Percentiles rank a stretch among this genome's conserved stretches.
These are phyloP conservation scores for Oligia fasciuncula DNA, from an alignment of 2,888 invertebrate genomes.

Conservation along the genomic window DNA sequence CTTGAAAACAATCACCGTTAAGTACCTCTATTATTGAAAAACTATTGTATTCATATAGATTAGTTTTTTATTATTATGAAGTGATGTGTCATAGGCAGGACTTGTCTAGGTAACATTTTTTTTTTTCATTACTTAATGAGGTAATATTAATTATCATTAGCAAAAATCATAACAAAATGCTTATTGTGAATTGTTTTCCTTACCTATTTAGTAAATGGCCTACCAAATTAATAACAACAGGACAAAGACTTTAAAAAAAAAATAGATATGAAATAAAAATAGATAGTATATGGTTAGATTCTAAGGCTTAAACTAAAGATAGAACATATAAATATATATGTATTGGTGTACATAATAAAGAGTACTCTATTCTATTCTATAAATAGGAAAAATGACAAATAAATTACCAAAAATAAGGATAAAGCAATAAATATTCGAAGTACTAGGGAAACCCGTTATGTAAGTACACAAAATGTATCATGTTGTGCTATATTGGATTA, in stretches of 20 bases:
- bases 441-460: not conserved
- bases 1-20: not conserved
- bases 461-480: not conserved
- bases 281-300: not conserved
- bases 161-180: not conserved
- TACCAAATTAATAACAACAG: not conserved
- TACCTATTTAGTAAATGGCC: not conserved
- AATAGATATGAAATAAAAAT: not conserved
- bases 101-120: not conserved
- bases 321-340: too few relatives aligned
- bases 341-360: too few relatives aligned
- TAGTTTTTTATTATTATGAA: not conserved
- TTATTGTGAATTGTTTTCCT: not conserved
- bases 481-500: too few relatives aligned
- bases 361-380: too few relatives aligned
- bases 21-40: not conserved
- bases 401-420: not conserved
- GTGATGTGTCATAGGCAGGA: not conserved
- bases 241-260: not conserved
- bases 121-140: constrained; percentile 1
- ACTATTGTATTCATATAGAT: not conserved
- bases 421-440: not conserved
- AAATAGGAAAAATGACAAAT: not conserved
- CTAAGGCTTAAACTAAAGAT: not conserved
- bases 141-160: not conserved